Percentiles rank a stretch among this genome's conserved stretches.
Evolutionary conservation across 1,140 invertebrate species (phyloP).

Genomic region (Zaprionus inermis): DNA sequence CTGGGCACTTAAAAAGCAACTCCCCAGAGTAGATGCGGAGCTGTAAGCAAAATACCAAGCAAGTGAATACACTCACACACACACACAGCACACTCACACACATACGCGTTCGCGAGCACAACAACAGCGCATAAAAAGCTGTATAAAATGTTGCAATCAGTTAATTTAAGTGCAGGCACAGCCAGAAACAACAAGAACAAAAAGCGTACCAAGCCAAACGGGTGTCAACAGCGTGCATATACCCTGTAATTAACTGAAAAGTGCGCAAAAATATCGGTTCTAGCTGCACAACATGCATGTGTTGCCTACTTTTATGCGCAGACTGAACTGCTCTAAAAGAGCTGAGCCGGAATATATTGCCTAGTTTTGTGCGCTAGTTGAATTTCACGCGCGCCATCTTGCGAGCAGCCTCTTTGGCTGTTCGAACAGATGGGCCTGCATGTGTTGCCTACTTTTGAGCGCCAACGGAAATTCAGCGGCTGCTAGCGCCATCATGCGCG

Average conservation of each 20-base stretch:
- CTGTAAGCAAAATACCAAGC: conserved; percentile 28
- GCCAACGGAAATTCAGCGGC: no score
- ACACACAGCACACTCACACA: conserved; percentile 22
- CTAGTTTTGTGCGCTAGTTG: background rate
- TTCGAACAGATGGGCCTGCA: no score
- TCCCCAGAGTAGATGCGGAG: conserved; percentile 47
- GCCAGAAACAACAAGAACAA: conserved; percentile 48
- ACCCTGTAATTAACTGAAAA: conserved; percentile 8
- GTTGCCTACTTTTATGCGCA: background rate
- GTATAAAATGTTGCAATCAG: conserved; percentile 81
- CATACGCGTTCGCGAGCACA: background rate
- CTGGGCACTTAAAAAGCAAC: conserved; percentile 72
- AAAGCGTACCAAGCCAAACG: background rate
- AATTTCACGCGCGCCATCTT: background rate
- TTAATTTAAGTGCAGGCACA: conserved; percentile 80
- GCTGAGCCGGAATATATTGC: no score
- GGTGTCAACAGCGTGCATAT: background rate
- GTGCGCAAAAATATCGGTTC: background rate
- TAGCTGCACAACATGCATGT: background rate
- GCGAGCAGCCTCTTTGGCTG: no score
- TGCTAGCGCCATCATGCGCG: no score
- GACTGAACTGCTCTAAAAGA: no score
- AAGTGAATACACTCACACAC: conserved; percentile 53
- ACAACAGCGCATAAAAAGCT: conserved; percentile 71
- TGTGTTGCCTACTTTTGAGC: no score